Evolutionary conservation across 2,113 vertebrate species (phyloP).

Genomic region (Xyliphius kryptos): DNA sequence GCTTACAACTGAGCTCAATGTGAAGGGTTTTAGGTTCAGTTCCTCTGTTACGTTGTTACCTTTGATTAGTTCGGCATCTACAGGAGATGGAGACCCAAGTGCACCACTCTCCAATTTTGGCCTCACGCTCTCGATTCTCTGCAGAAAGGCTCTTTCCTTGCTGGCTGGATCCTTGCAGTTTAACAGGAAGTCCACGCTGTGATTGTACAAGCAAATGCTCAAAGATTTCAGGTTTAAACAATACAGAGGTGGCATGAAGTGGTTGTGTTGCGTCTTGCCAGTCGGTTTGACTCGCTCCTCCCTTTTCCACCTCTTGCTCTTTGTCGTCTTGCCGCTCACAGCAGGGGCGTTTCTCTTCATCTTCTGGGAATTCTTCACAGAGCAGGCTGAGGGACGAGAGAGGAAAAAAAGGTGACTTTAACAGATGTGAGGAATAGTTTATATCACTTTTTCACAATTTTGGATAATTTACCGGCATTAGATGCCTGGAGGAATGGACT

Average conservation of each 20-base stretch:
- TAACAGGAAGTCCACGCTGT: slow-evolving; percentile 59
- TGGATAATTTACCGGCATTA: slow-evolving; percentile 60
- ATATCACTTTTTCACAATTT: too few relatives aligned
- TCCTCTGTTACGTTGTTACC: slow-evolving; percentile 15
- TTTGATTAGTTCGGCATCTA: too few relatives aligned
- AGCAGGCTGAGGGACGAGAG: slow-evolving; percentile 54
- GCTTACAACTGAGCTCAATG: slow-evolving; percentile 36
- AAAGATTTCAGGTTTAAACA: slow-evolving; percentile 54
- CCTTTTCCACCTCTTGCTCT: slow-evolving; percentile 57
- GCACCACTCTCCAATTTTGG: slow-evolving; percentile 23
- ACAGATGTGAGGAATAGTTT: too few relatives aligned
- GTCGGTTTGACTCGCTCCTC: slow-evolving; percentile 50
- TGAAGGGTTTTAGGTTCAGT: slow-evolving; percentile 50
- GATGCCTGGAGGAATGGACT: slow-evolving; percentile 46
- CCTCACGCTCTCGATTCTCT: slow-evolving; percentile 49
- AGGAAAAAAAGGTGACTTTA: too few relatives aligned
- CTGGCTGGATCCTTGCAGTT: slow-evolving; percentile 60
- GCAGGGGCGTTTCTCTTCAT: slow-evolving; percentile 61
- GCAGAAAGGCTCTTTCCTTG: slow-evolving; percentile 55
- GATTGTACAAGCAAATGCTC: slow-evolving; percentile 55
- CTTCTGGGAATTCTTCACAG: slow-evolving; percentile 66
- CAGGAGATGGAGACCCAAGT: too few relatives aligned
- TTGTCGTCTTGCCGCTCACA: slow-evolving; percentile 55
- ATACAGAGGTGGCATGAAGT: slow-evolving; percentile 36
- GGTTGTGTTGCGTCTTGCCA: slow-evolving; percentile 41